Evolutionary conservation across 64 coral and sea anemone species (phyloP), one percentile per base, ranked within the genome.

Genomic region (Platygyra sinensis): DNA sequence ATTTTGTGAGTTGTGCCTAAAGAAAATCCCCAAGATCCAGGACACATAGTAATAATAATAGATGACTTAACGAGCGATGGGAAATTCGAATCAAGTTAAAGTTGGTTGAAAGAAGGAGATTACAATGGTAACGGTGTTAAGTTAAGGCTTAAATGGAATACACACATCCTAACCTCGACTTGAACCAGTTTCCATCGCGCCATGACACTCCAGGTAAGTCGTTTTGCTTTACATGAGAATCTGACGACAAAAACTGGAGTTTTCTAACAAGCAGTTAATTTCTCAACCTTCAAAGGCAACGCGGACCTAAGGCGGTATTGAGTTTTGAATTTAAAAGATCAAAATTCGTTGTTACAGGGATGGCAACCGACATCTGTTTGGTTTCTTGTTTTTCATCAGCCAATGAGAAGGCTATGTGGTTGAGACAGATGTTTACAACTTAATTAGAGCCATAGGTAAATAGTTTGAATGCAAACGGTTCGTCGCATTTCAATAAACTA

Each of bases 331-430:
- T 38, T 42, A 12, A n/a, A 85, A 46, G 24, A 72, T 72, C 19
- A 67, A 51, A 85, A 71, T 67, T 85, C 62, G 81, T 10, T 31
- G 63, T 85, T 52, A 85, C 7, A 10, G 25, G 60, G 71, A 6
- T 14, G 74, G 39, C 19, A 17, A 77, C 2, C 0, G 81, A 12
- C 81, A 72, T 80, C 62, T 85, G 63, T 72, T 85, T 33, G 65
- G n/a, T 51, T 85, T 52, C 30, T 15, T 46, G 65, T n/a, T 69
- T 46, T 27, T 46, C 20, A 27, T 52, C 17, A 72, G 10, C 81
- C 81, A 85, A 85, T 85, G 33, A 72, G 61, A 72, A 5, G 3
- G 12, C 62, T 10, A 10, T 16, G 25, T 1, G 16, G 24, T 32
- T 24, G 1, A 11, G 22, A 42, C 81, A 85, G 81, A 85, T 85